Conservation (phyloP, 2,888 invertebrate genomes). For the Leucophenga maculata region DNA sequence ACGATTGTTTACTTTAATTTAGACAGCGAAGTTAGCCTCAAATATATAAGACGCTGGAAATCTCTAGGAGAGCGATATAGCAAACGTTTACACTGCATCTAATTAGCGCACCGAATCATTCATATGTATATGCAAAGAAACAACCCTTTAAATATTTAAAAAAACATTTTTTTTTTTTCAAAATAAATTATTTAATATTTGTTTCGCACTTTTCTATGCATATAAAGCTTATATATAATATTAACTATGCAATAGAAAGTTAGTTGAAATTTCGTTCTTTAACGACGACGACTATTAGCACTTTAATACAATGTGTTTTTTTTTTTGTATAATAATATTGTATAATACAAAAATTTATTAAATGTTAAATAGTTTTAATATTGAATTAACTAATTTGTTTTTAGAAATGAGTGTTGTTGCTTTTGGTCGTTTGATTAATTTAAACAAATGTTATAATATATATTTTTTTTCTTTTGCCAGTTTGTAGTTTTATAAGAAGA, state of each 20-base stretch:
- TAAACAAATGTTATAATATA: background rate
- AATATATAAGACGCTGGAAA: no score
- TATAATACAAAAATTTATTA: background rate
- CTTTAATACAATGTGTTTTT: constrained; percentile 27
- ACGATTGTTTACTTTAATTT: no score
- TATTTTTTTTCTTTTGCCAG: background rate
- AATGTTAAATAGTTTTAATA: background rate
- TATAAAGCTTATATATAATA: background rate
- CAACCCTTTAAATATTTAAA: no score
- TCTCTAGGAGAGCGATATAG: no score
- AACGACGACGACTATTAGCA: constrained; percentile 5
- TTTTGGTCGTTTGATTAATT: background rate
- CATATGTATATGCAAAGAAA: no score
- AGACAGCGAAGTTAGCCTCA: no score
- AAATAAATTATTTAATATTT: constrained; percentile 14
- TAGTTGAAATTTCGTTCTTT: background rate
- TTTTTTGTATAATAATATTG: no score
- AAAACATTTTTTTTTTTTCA: constrained; percentile 6
- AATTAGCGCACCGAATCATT: no score
- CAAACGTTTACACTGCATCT: no score
- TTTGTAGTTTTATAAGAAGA: no score
- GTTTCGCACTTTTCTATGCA: constrained; percentile 1
- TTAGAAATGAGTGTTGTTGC: background rate
- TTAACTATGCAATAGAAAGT: background rate
- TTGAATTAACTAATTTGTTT: background rate